Evolutionary conservation across 2,797 vertebrate genomes (phyloP).

Genomic region (Malurus splendens): DNA sequence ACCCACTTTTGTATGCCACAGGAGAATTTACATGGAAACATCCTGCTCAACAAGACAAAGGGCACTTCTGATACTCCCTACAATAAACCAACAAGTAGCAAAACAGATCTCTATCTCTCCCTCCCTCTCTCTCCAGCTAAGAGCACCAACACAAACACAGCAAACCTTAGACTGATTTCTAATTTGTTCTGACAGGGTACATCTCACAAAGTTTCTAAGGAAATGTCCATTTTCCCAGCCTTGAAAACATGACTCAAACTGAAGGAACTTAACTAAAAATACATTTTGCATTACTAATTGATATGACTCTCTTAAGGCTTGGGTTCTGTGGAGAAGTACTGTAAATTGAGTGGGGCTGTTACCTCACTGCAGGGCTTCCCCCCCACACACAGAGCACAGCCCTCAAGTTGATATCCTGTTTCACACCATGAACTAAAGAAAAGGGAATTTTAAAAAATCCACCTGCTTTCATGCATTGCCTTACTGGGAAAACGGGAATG

Average conservation of each 20-base stretch:
- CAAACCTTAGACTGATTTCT: neutral
- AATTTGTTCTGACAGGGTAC: neutral
- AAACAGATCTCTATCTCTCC: neutral
- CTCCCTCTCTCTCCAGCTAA: accelerated
- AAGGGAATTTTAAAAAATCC: constrained; percentile 11
- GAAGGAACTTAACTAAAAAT: neutral
- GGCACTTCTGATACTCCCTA: neutral
- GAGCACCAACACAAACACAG: neutral
- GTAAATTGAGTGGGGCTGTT: neutral
- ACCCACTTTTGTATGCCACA: accelerated
- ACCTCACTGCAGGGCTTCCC: neutral
- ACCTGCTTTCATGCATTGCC: constrained; percentile 12
- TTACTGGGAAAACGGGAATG: constrained; percentile 56
- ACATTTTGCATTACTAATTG: neutral
- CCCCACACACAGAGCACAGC: accelerated
- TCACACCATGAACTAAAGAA: neutral
- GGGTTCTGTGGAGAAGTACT: neutral
- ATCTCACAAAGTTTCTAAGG: neutral
- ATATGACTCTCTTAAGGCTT: neutral
- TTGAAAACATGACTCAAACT: accelerated
- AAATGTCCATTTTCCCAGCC: neutral
- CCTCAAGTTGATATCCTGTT: neutral
- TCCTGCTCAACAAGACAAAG: neutral
- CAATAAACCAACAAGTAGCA: neutral
- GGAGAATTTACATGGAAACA: neutral